phyloP scores from a whole-genome alignment of 2,888 invertebrate genomes.

The Parnassius mnemosyne region DNA sequence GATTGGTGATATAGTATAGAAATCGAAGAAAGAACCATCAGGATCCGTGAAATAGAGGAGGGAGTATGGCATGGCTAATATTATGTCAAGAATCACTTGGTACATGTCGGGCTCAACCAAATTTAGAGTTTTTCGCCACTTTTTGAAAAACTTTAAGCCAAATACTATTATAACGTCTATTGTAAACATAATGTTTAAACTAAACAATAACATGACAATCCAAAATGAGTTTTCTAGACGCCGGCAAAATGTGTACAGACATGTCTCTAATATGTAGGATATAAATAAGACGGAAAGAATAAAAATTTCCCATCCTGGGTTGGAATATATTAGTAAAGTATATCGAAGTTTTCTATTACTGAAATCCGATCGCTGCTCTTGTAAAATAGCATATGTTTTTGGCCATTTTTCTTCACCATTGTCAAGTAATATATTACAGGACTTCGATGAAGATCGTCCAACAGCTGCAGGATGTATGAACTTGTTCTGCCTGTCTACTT shows the following conservation, averaged over 20 bases:
- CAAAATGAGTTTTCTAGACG: slow-evolving; percentile 48
- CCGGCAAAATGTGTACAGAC: slow-evolving; percentile 60
- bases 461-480: slow-evolving; percentile 36
- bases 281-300: slow-evolving; percentile 56
- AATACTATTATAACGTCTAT: slow-evolving; percentile 59
- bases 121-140: slow-evolving; percentile 71
- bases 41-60: slow-evolving; percentile 54
- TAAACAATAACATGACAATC: slow-evolving; percentile 51
- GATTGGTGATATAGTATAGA: slow-evolving; percentile 60
- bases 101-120: slow-evolving; percentile 64
- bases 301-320: slow-evolving; percentile 61
- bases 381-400: slow-evolving; percentile 65
- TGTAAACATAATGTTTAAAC: slow-evolving; percentile 57
- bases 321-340: slow-evolving; percentile 61
- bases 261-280: slow-evolving; percentile 63
- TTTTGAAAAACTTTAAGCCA: slow-evolving; percentile 64
- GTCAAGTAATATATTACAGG: slow-evolving; percentile 39
- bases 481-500: slow-evolving; percentile 41
- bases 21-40: slow-evolving; percentile 42
- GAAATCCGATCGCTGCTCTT: slow-evolving; percentile 62
- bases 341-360: slow-evolving; percentile 57
- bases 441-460: slow-evolving; percentile 31
- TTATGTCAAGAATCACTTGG: slow-evolving; percentile 55
- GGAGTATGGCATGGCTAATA: slow-evolving; percentile 62
- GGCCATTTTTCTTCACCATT: slow-evolving; percentile 44